Evolutionary conservation across 2,888 invertebrate genomes (phyloP).

Genomic region (Empis livida): DNA sequence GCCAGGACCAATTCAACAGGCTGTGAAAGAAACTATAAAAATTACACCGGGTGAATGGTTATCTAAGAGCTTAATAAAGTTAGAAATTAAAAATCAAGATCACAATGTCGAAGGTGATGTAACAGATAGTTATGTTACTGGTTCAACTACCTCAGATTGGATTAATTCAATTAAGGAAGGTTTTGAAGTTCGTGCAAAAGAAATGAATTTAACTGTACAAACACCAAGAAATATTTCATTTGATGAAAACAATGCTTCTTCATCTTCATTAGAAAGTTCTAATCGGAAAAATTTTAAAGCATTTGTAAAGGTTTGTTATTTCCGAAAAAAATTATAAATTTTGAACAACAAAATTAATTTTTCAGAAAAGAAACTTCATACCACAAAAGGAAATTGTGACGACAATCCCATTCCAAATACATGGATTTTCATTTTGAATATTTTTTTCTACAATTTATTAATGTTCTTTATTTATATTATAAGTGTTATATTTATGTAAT

Average conservation of each 20-base stretch:
- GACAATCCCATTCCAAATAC: conserved; percentile 11
- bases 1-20: not conserved
- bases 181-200: conserved; percentile 22
- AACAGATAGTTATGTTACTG: conserved; percentile 3
- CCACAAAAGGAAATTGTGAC: conserved; percentile 18
- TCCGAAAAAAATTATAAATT: not conserved
- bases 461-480: too few species aligned
- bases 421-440: not conserved
- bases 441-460: too few species aligned
- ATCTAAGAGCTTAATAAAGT: conserved; percentile 20
- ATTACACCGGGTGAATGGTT: conserved; percentile 24
- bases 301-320: conserved; percentile 27
- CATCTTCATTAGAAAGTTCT: conserved; percentile 7
- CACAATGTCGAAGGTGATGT: conserved; percentile 6
- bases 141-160: conserved; percentile 15
- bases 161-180: conserved; percentile 21
- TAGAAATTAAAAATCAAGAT: conserved; percentile 15
- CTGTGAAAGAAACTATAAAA: conserved; percentile 13
- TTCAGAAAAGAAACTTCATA: conserved; percentile 19
- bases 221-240: conserved; percentile 8
- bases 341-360: conserved; percentile 2
- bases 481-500: too few species aligned
- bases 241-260: conserved; percentile 1
- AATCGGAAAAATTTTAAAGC: conserved; percentile 27
- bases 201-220: conserved; percentile 14